phyloP scores from a whole-genome alignment of 2,113 vertebrate genomes.

The Amblyornis subalaris region DNA sequence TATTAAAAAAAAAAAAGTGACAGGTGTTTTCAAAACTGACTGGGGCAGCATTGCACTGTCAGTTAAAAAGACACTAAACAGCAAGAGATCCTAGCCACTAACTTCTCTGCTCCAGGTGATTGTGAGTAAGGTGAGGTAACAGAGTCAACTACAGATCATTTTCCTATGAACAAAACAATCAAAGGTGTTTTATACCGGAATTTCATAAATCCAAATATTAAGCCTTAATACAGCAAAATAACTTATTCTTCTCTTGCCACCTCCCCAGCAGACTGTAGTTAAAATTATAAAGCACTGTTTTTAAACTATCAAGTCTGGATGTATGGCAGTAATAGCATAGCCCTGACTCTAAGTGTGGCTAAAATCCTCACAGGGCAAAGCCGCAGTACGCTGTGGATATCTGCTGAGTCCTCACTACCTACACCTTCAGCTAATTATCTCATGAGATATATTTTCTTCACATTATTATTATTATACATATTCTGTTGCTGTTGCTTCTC shows the following conservation, averaged over 20 bases:
- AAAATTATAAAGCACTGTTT: neutral
- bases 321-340: neutral
- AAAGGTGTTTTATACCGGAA: neutral
- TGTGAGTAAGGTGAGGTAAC: neutral
- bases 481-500: neutral
- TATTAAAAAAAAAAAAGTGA: neutral
- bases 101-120: neutral
- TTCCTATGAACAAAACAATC: neutral
- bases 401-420: neutral
- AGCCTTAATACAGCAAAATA: neutral
- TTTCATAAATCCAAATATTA: neutral
- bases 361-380: neutral
- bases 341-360: neutral
- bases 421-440: neutral
- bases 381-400: neutral
- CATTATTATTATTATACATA: neutral
- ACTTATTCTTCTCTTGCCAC: neutral
- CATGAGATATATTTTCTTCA: neutral
- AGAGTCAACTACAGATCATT: neutral
- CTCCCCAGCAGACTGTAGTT: neutral
- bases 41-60: neutral
- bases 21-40: slow-evolving; percentile 5
- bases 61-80: neutral
- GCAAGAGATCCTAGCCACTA: neutral
- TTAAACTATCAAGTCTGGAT: neutral